Evolutionary conservation across 1,140 invertebrate genomes (phyloP), one percentile per base, ranked within the genome.

Genomic region (Tribolium madens): DNA sequence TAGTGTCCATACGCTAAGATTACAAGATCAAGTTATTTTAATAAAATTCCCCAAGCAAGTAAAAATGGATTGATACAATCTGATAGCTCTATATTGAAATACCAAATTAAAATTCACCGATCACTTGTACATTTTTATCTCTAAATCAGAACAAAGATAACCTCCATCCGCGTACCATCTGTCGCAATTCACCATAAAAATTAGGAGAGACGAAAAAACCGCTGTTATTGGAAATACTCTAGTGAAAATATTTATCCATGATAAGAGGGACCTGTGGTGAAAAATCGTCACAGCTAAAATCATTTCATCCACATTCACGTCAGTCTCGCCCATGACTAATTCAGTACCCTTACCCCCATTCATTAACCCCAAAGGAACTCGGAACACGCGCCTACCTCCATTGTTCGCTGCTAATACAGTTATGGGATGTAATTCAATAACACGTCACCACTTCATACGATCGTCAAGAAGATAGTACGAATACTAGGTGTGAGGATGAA

Each of bases 341-440:
- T 64, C 57, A 64, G 57, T 64, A 12, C 57, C 57, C 57, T 36
- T 64, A 64, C 57, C 57, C 36, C 57, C 57, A 64, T 64, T 64
- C 57, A 64, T 64, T 64, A 64, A 64, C 57, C 57, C 57, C 57
- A 64, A 64, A 64, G 57, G 57, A 64, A 64, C 57, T 64, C 57
- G 1, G 57, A 64, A 64, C 57, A 64, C 57, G 57, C 57, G 57
- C 57, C 57, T 10, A 64, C 57, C 57, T 26, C 57, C 57, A 64
- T 64, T 64, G 70, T 72, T 72, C 70, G 46, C 70, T 53, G n/a
- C 50, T 72, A 72, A 72, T 72, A 72, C 70, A 72, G 70, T 72
- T 72, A 72, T 72, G 50, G 70, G 46, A 72, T 72, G 70, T 72
- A 72, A 72, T 72, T 72, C 70, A 72, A 72, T 72, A 72, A 72